Evolutionary conservation across 2,888 invertebrate genomes (phyloP), one percentile per base, ranked within the genome.

Genomic region (Lasioglossum pauxillum): DNA sequence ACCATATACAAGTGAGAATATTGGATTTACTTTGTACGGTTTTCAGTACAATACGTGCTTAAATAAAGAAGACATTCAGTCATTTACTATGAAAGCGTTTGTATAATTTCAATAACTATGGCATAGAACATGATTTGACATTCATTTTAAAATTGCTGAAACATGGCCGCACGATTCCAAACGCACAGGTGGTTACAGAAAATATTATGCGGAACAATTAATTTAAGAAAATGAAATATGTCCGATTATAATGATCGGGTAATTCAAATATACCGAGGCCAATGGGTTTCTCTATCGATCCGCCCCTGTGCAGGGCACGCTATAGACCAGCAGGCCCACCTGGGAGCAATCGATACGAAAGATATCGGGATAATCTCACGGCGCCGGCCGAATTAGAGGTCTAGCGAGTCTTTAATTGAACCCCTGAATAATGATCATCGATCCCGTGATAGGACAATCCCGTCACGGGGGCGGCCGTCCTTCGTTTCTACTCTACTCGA

Each of bases 381-480:
- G 92, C 91, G 92, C 91, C 92, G 91, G 88, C 91, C 93, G 94
- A 94, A 94, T 95, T 94, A 94, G 93, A 93, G 93, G 93, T 91
- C 92, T 92, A 90, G 91, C 91, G 88, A 92, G 93, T 88, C 94
- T 95, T 95, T 95, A 95, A 95, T 95, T 94, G 94, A 95, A 94
- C 91, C 93, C 87, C 92, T 95, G 94, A 95, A 95, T 95, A 95
- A 95, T 94, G 95, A 94, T 93, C 93, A 89, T 90, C 90, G 94
- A 95, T 95, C 89, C 91, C 83, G 76, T 90, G 93, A 94, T 93
- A 93, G 90, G 91, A 89, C 87, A 87, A 90, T 90, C 79, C 90
- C 90, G 91, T 92, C 90, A 90, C 91, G 91, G 91, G 86, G 89
- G 88, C 84, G 88, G 88, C 85, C 90, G 88, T 82, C 83, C 86